phyloP scores from a whole-genome alignment of 2,888 invertebrate genomes.

The Drosophila lutescens region DNA sequence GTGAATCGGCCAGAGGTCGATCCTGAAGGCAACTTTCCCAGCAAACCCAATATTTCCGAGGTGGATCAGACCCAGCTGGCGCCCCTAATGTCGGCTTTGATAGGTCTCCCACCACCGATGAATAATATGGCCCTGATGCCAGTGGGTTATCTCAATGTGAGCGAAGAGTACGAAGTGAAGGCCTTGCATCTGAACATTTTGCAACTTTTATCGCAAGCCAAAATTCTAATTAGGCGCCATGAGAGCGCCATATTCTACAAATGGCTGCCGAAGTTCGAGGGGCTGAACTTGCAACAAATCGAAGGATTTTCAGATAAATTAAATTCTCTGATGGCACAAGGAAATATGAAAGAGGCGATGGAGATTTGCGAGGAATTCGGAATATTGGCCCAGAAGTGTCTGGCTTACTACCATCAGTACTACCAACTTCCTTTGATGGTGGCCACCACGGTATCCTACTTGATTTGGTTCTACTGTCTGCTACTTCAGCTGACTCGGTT shows the following conservation, averaged over 20 bases:
- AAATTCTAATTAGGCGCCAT: slow-evolving; percentile 61
- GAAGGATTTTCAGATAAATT: slow-evolving; percentile 21
- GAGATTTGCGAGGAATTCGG: slow-evolving; percentile 86
- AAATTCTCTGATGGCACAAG: slow-evolving; percentile 2
- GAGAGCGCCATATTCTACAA: slow-evolving; percentile 64
- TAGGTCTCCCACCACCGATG: slow-evolving; percentile 94
- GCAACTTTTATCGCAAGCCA: slow-evolving; percentile 89
- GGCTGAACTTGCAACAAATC: slow-evolving; percentile 49
- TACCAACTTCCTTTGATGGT: slow-evolving; percentile 89
- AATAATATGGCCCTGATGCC: slow-evolving; percentile 87
- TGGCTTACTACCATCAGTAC: slow-evolving; percentile 93
- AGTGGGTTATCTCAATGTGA: slow-evolving; percentile 67
- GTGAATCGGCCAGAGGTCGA: slow-evolving; percentile 82
- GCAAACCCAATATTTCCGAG: slow-evolving; percentile 89
- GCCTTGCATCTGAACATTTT: slow-evolving; percentile 90
- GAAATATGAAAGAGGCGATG: slow-evolving; percentile 76
- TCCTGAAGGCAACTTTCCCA: slow-evolving; percentile 86
- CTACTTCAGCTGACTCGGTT: slow-evolving; percentile 49
- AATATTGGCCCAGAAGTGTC: slow-evolving; percentile 87
- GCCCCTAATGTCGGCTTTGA: slow-evolving; percentile 93
- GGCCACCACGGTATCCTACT: slow-evolving; percentile 88
- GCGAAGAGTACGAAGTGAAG: slow-evolving; percentile 84
- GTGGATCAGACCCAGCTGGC: slow-evolving; percentile 95
- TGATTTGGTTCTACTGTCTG: slow-evolving; percentile 89
- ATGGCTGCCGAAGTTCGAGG: slow-evolving; percentile 59